Evolutionary conservation across 2,888 invertebrate species (phyloP).

Genomic region (Brachynemurus nebulosus): DNA sequence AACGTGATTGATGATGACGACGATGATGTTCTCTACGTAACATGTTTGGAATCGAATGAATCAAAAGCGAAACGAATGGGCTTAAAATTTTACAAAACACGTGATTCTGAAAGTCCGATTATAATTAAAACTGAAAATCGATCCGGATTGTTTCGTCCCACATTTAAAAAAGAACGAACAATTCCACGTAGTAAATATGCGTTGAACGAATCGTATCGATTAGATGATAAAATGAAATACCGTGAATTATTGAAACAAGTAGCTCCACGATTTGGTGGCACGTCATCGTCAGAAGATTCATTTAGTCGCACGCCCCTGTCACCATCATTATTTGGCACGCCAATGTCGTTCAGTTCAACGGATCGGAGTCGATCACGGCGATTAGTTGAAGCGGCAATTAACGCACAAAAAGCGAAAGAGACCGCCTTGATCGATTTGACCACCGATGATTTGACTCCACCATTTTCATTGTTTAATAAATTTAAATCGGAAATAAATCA

Average conservation of each 20-base stretch:
- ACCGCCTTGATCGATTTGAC: conserved; percentile 16
- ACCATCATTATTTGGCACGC: too few relatives aligned
- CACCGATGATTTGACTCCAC: conserved; percentile 7
- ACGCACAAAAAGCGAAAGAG: conserved; percentile 9
- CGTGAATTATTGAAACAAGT: conserved; percentile 36
- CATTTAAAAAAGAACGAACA: not conserved
- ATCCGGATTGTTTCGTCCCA: not conserved
- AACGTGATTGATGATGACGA: not conserved
- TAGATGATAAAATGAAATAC: conserved; percentile 42
- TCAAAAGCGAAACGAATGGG: not conserved
- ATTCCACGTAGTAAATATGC: conserved; percentile 19
- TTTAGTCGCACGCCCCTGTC: conserved; percentile 18
- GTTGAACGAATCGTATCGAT: conserved; percentile 37
- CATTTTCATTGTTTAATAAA: not conserved
- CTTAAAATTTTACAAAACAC: conserved; percentile 1
- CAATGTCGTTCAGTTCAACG: too few relatives aligned
- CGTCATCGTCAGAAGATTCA: conserved; percentile 13
- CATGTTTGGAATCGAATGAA: conserved; percentile 3
- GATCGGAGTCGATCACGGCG: conserved; percentile 13
- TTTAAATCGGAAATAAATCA: not conserved
- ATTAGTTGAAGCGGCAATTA: conserved; percentile 18
- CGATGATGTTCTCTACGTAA: conserved; percentile 6
- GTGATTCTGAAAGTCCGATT: not conserved
- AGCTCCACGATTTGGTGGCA: conserved; percentile 16
- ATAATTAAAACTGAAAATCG: not conserved